Conservation (phyloP, 2,888 invertebrate species). For the Stegophylla sp. region DNA sequence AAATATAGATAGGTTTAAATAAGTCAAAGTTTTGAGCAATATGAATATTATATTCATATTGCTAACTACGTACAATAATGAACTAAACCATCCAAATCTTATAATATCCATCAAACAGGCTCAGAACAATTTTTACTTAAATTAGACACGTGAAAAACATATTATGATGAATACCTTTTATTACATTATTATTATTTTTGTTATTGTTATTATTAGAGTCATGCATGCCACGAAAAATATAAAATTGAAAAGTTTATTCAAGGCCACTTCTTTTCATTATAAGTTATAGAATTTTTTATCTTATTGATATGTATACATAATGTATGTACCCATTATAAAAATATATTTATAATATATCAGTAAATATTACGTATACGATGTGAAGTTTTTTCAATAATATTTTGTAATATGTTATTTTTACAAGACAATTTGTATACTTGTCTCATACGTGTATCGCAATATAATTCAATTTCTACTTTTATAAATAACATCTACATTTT, state of each 20-base stretch:
- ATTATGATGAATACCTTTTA: not conserved
- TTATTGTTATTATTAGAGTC: conserved; percentile 10
- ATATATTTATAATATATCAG: not conserved
- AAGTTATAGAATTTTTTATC: conserved; percentile 22
- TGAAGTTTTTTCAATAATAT: conserved; percentile 33
- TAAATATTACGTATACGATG: conserved; percentile 35
- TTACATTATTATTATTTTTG: not conserved
- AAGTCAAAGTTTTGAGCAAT: not conserved
- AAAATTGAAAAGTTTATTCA: conserved; percentile 28
- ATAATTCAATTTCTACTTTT: conserved; percentile 46
- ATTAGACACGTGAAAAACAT: not conserved
- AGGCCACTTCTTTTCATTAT: conserved; percentile 31
- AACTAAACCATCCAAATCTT: too few relatives aligned
- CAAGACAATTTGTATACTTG: conserved; percentile 28
- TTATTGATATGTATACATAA: conserved; percentile 4
- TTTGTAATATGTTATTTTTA: conserved; percentile 37
- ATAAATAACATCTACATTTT: not conserved
- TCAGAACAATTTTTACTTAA: conserved; percentile 16
- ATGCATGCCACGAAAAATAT: conserved; percentile 21
- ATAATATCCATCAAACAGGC: not conserved
- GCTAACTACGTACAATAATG: too few relatives aligned
- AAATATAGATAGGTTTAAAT: not conserved
- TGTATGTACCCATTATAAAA: not conserved
- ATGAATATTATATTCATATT: too few relatives aligned
- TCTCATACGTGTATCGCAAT: conserved; percentile 18